Percentiles rank a stretch among this genome's conserved stretches.
Conservation (phyloP, 2,888 invertebrate genomes). For the Aporophyla lueneburgensis region DNA sequence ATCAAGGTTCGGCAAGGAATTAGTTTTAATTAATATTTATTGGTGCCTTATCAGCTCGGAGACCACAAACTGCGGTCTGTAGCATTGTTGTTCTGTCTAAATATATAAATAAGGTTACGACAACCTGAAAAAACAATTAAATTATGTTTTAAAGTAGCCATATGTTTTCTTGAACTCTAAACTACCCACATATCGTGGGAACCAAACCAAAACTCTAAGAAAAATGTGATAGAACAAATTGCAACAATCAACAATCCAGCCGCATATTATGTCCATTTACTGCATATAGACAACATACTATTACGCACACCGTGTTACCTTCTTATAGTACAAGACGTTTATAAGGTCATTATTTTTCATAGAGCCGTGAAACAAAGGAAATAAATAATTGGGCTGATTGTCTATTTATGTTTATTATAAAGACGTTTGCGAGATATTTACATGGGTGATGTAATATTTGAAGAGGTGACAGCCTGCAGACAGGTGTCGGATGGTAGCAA, state of each 20-base stretch:
- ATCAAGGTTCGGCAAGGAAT: conserved; percentile 28
- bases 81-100: conserved; percentile 27
- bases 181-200: conserved; percentile 55
- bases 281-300: conserved; percentile 59
- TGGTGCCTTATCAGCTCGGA: conserved; percentile 23
- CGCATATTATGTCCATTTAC: conserved; percentile 60
- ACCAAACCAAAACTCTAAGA: conserved; percentile 46
- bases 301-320: conserved; percentile 50
- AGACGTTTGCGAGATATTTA: conserved; percentile 61
- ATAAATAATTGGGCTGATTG: conserved; percentile 65
- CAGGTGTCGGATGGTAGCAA: conserved; percentile 39
- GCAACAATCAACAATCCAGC: conserved; percentile 45
- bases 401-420: conserved; percentile 67
- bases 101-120: conserved; percentile 9
- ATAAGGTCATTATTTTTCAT: conserved; percentile 67
- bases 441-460: conserved; percentile 60
- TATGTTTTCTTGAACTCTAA: conserved; percentile 21
- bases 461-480: conserved; percentile 45
- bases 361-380: conserved; percentile 65
- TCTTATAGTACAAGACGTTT: conserved; percentile 44
- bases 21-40: conserved; percentile 35
- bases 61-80: conserved; percentile 51
- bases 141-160: background rate
- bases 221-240: conserved; percentile 54
- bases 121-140: conserved; percentile 1